Evolutionary conservation across 2,113 vertebrate genomes (phyloP).

Genomic region (Paraplagusia blochii): DNA sequence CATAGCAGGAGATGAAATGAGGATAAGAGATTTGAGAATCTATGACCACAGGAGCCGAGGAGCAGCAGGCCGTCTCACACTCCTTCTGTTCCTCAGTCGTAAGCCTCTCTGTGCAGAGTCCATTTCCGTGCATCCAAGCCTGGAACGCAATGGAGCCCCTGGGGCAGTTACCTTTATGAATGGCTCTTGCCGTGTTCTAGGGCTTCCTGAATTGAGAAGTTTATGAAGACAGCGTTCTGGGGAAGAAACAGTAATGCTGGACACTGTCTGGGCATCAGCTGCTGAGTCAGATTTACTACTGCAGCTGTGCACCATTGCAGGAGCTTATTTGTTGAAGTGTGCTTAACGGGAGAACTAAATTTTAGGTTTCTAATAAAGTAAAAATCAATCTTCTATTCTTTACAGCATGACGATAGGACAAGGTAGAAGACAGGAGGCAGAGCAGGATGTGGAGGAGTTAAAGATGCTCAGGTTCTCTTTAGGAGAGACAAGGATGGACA

Average conservation of each 20-base stretch:
- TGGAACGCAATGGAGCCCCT: slow-evolving; percentile 1
- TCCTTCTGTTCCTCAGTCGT: slow-evolving; percentile 7
- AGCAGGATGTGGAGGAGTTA: too few relatives aligned
- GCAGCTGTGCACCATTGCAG: slow-evolving; percentile 5
- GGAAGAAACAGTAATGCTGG: neutral
- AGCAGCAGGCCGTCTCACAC: slow-evolving; percentile 15
- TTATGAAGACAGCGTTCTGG: too few relatives aligned
- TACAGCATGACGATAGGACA: too few relatives aligned
- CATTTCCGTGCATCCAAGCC: neutral
- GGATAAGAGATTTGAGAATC: slow-evolving; percentile 23
- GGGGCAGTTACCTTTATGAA: neutral
- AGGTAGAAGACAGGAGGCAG: too few relatives aligned
- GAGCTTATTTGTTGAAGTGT: slow-evolving; percentile 37
- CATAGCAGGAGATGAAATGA: slow-evolving; percentile 13
- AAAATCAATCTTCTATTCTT: too few relatives aligned
- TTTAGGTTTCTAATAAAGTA: too few relatives aligned
- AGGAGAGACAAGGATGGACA: too few relatives aligned
- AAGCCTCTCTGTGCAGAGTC: slow-evolving; percentile 8
- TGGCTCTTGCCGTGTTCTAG: neutral
- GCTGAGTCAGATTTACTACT: slow-evolving; percentile 20
- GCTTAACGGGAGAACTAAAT: slow-evolving; percentile 24
- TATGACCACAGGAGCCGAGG: slow-evolving; percentile 23
- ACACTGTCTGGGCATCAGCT: slow-evolving; percentile 25
- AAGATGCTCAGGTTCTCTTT: too few relatives aligned
- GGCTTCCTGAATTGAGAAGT: too few relatives aligned